These are phyloP conservation scores for Triplophysa yarkandensis DNA, from an alignment of 2,797 vertebrate genomes.

Conservation along the genomic window DNA sequence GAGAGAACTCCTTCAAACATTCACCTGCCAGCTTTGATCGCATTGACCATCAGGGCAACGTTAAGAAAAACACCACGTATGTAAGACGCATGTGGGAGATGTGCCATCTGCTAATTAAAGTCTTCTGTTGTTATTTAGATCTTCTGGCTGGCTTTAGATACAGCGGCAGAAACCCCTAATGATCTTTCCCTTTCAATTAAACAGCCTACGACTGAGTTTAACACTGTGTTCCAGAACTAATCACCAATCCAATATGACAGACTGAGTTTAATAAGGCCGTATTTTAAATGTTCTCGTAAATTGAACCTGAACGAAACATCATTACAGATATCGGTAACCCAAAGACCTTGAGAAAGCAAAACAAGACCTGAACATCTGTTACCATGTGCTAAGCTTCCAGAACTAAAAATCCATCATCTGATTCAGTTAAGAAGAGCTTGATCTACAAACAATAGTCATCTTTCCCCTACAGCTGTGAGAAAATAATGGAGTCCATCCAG, in stretches of 20 bases:
- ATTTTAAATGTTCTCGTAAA: constrained; percentile 9
- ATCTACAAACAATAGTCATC: background rate
- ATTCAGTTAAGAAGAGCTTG: background rate
- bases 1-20: constrained; percentile 11
- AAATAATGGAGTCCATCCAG: background rate
- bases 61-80: constrained; percentile 32
- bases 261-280: constrained; percentile 21
- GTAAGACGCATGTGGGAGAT: constrained; percentile 23
- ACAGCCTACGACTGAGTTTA: constrained; percentile 28
- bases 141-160: constrained; percentile 33
- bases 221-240: constrained; percentile 48
- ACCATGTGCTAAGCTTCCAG: background rate
- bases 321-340: background rate
- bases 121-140: constrained; percentile 50
- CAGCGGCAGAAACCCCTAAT: constrained; percentile 50
- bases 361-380: background rate
- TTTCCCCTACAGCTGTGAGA: background rate
- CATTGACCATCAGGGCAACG: constrained; percentile 4
- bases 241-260: constrained; percentile 49
- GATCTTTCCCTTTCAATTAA: constrained; percentile 60
- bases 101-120: constrained; percentile 48
- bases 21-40: constrained; percentile 30
- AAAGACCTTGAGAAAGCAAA: background rate
- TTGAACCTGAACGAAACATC: constrained; percentile 7
- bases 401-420: background rate